phyloP scores from a whole-genome alignment of 2,888 invertebrate genomes.

The Drosophila picticornis region DNA sequence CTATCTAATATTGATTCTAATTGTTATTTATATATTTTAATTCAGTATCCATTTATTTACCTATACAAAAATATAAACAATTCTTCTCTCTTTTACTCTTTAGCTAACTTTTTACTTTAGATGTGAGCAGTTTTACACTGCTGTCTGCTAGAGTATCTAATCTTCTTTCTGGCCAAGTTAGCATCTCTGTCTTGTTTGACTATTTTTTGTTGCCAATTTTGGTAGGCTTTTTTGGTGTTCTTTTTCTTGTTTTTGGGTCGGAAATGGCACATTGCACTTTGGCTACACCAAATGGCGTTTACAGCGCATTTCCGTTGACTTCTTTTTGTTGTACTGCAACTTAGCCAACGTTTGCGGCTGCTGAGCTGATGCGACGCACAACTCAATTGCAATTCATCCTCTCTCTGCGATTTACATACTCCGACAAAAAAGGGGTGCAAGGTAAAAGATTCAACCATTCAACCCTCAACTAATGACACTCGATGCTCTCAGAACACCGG shows the following conservation, averaged over 20 bases:
- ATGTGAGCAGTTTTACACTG: background rate
- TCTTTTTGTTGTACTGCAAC: slow-evolving; percentile 14
- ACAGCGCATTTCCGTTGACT: slow-evolving; percentile 75
- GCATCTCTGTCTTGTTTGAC: background rate
- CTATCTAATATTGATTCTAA: background rate
- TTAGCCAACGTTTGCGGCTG: slow-evolving; percentile 53
- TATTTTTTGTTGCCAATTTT: slow-evolving; percentile 9
- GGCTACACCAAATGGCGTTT: slow-evolving; percentile 79
- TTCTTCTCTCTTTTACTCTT: background rate
- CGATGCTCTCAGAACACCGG: slow-evolving; percentile 26
- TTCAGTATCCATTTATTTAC: background rate
- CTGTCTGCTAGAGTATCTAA: background rate
- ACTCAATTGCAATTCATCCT: slow-evolving; percentile 60
- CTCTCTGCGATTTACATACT: slow-evolving; percentile 30
- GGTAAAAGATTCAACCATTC: slow-evolving; percentile 45
- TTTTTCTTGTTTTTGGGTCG: slow-evolving; percentile 25
- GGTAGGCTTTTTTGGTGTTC: background rate
- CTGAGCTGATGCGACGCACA: slow-evolving; percentile 49
- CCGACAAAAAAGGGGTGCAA: slow-evolving; percentile 27
- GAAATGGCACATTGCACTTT: slow-evolving; percentile 83
- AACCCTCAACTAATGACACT: slow-evolving; percentile 69
- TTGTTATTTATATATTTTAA: background rate
- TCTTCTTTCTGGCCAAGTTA: background rate
- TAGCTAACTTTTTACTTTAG: background rate
- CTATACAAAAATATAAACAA: background rate